Evolutionary conservation across 2,797 vertebrate species (phyloP), one percentile per base, ranked within the genome.

Genomic region (Spizella passerina): DNA sequence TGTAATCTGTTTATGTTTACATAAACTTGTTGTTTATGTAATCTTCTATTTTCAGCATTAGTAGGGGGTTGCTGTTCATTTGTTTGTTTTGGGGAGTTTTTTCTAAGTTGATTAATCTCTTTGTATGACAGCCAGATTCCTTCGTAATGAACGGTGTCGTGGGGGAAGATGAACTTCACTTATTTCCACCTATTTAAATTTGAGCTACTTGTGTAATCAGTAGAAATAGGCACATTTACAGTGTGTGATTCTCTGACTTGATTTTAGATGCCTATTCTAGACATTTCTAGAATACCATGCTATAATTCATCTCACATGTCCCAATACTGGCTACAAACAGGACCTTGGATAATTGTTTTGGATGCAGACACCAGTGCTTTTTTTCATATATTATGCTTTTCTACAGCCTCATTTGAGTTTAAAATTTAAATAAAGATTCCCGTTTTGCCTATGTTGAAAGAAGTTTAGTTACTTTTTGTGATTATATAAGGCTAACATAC

Each of bases 61-160:
- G 56, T n/a, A n/a, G 26, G 12, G 3, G 6, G 46, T 50, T 47
- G 22, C 71, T 20, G 22, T 59, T 86, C 0, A 0, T 43, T 64
- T 46, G 4, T 12, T 70, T 30, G 18, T 21, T 72, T 43, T 15
- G 36, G 5, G 47, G 8, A 46, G 18, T 39, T 11, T 64, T 75
- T 63, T 56, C 17, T 0, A 47, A 69, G 15, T 53, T 50, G 16
- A 29, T 39, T 44, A 12, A 41, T 88, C 12, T 22, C 12, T 76
- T 73, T 30, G 3, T 60, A 10, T 69, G 64, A 14, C 21, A 36
- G 18, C 16, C 13, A 50, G 41, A 10, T 5, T 69, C 34, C 20
- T 18, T 72, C 34, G 7, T 57, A 61, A 49, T 41, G 21, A 73
- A 7, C 7, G 30, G 1, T 63, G 6, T 56, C n/a, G 50, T 26